phyloP scores from a whole-genome alignment of 2,797 vertebrate species.

The Amphiprion clarkii region DNA sequence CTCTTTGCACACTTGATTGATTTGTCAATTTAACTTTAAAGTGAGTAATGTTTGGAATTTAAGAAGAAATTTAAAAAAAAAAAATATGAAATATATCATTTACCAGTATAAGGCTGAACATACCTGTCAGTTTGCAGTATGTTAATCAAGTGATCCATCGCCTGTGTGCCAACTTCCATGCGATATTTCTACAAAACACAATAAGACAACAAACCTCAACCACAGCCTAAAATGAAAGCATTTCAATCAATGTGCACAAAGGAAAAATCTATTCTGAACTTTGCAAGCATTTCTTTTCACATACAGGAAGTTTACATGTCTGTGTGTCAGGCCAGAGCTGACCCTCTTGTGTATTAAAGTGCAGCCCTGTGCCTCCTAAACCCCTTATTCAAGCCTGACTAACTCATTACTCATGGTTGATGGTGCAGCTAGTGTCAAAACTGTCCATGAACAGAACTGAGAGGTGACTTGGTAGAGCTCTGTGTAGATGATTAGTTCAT shows the following conservation, averaged over 20 bases:
- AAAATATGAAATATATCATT: neutral
- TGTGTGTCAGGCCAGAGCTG: slow-evolving; percentile 6
- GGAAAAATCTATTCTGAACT: slow-evolving; percentile 3
- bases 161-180: slow-evolving; percentile 94
- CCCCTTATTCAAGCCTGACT: slow-evolving; percentile 62
- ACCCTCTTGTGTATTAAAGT: slow-evolving; percentile 16
- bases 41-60: too few relatives aligned
- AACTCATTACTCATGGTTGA: slow-evolving; percentile 68
- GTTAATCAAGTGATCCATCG: slow-evolving; percentile 94
- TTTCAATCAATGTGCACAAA: neutral
- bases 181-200: slow-evolving; percentile 91
- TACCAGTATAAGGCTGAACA: neutral
- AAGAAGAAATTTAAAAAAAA: too few relatives aligned
- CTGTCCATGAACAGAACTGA: slow-evolving; percentile 20
- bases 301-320: slow-evolving; percentile 29
- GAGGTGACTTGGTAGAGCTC: neutral
- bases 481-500: slow-evolving; percentile 1
- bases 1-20: too few relatives aligned
- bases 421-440: slow-evolving; percentile 29
- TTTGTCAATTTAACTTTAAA: too few relatives aligned
- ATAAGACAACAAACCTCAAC: neutral
- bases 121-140: slow-evolving; percentile 97
- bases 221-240: neutral
- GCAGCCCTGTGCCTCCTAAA: slow-evolving; percentile 45
- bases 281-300: neutral